Evolutionary conservation across 2,113 vertebrate species (phyloP), one percentile per base, ranked within the genome.

Genomic region (Dicaeum eximium): DNA sequence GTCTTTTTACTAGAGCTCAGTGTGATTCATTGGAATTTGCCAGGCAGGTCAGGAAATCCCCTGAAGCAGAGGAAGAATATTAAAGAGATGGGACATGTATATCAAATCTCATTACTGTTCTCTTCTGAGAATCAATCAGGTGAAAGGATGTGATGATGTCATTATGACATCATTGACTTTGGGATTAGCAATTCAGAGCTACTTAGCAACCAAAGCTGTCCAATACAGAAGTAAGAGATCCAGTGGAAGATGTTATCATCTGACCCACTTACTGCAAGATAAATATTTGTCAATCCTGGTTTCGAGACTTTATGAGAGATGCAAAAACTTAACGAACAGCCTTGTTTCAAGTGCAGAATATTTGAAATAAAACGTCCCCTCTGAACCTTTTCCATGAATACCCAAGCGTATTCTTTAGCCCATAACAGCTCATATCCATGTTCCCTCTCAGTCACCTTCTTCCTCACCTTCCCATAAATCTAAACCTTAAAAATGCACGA

Each of bases 101-200:
- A 96, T 97, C 96, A 97, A 97, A 97, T 96, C 95, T 96, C 87
- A 97, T 97, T 97, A 97, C 88, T 54, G 91, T 97, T 96, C 96
- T 80, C 91, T 92, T 95, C 74, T 85, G 77, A 92, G 92, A 96
- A 78, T 90, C 96, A 97, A 97, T 93, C 94, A 95, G 96, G 90
- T 96, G 95, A 95, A 97, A 95, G 95, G 92, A 95, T 54, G 5
- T 53, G 91, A 90, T 95, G 94, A 95, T 92, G 93, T 97, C 95
- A 96, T 92, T 75, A 94, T 97, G 96, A 97, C 95, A 97, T 97
- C 93, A 96, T 93, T 93, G 84, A 94, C 80, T 96, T 96, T 69
- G 91, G 73, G 85, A 96, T 97, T 96, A 97, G 96, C 94, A 96
- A 97, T 96, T 96, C 86, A 73, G 84, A 91, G 92, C 93, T 96